A percentile compares a stretch with the other conserved stretches of the same genome.
Conservation (phyloP, 2,797 vertebrate genomes). For the Poliocrania exsul region DNA sequence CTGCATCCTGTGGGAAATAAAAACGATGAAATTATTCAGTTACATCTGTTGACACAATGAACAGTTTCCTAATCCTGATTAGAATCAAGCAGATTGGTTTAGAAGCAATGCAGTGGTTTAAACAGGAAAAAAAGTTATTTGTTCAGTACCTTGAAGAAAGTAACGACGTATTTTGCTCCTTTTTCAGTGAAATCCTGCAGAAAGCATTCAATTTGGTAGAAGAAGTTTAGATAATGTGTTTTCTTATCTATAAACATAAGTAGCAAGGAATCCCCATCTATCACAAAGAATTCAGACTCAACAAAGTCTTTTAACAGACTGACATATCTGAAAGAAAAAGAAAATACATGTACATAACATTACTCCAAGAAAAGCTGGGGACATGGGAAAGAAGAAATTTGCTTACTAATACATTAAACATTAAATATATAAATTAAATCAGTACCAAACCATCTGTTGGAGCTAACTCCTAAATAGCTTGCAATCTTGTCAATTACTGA, state of each 20-base stretch:
- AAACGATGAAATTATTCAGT: background rate
- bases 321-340: constrained; percentile 30
- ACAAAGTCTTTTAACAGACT: constrained; percentile 66
- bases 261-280: constrained; percentile 69
- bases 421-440: background rate
- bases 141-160: constrained; percentile 64
- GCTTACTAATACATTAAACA: background rate
- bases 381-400: background rate
- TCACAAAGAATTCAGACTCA: constrained; percentile 69
- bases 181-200: constrained; percentile 62
- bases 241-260: constrained; percentile 7
- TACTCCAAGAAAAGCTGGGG: background rate
- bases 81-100: background rate
- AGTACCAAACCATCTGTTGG: background rate
- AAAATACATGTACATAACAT: background rate
- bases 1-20: constrained; percentile 51
- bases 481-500: background rate
- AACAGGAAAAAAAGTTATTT: background rate
- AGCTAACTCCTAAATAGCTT: background rate
- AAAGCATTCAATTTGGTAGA: constrained; percentile 60
- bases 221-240: constrained; percentile 54
- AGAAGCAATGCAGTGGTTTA: background rate
- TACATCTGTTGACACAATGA: background rate
- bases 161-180: constrained; percentile 60
- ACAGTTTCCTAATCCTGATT: background rate